These are phyloP conservation scores for Barnardius zonarius DNA, from an alignment of 2,113 vertebrate genomes.

Conservation along the genomic window DNA sequence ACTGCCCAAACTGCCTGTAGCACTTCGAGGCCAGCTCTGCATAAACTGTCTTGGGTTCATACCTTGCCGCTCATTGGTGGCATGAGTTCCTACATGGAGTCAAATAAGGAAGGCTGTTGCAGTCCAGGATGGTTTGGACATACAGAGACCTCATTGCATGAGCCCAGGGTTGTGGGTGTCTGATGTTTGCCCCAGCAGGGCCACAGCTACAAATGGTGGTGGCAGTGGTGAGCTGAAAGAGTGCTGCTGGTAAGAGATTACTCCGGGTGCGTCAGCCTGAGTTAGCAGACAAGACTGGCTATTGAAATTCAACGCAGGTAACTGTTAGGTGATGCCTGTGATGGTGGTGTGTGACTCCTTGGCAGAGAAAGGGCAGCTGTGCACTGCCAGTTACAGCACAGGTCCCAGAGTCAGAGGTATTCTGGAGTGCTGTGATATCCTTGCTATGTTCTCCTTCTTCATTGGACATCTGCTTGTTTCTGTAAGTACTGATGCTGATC, in stretches of 20 bases:
- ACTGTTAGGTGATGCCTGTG: background rate
- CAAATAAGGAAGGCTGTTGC: background rate
- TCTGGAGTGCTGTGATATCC: background rate
- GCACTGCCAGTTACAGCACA: background rate
- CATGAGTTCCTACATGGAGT: rapidly evolving
- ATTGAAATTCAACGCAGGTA: rapidly evolving
- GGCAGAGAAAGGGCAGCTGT: background rate
- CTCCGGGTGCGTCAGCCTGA: background rate
- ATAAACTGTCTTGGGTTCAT: background rate
- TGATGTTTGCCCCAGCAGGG: background rate
- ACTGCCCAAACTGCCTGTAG: background rate
- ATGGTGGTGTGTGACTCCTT: background rate
- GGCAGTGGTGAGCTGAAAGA: background rate
- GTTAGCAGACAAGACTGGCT: background rate
- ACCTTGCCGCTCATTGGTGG: rapidly evolving
- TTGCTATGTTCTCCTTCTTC: background rate
- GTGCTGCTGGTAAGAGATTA: background rate
- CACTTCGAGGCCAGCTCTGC: background rate
- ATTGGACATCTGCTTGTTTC: background rate
- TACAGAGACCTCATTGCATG: rapidly evolving
- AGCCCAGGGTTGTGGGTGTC: background rate
- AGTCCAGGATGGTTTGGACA: background rate
- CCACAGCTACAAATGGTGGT: background rate
- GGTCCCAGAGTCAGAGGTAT: rapidly evolving
- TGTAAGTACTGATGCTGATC: background rate